Evolutionary conservation across 2,888 invertebrate species (phyloP), one percentile per base, ranked within the genome.

Genomic region (Empis stercorea): DNA sequence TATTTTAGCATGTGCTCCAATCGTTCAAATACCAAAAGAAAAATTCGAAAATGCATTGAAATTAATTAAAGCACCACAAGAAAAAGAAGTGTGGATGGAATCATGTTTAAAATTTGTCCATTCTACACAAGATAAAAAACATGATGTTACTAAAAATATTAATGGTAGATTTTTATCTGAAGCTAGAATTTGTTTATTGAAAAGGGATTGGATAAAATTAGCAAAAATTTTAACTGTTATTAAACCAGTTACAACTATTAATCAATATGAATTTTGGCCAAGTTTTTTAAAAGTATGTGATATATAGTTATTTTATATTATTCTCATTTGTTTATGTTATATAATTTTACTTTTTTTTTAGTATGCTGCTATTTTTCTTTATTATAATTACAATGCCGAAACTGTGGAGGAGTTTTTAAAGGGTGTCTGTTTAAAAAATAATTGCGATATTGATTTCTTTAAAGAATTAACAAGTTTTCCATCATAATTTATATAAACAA

Each of bases 111-210:
- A 17, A 34, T 34, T n/a, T 13, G 15, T 41, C 20, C 11, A 41
- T 23, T 17, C 11, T 11, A 20, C 11, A 3, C 10, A 32, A 4
- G 11, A 14, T 11, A 36, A 16, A 7, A 23, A 20, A 40, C 36
- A 23, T 42, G 48, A 38, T 7, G 6, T 16, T 13, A 36, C 37
- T 10, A 15, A 16, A 17, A 20, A 17, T 38, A 30, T 30, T 10
- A 6, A 30, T 15, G 9, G 9, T 10, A 20, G 36, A 17, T 42
- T 45, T 51, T 70, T 70, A 48, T 70, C 69, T 43, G 46, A 46
- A 38, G 46, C 46, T 30, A 38, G 49, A 13, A 41, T 14, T 9
- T 44, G 41, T 44, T 14, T 49, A n/a, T 10, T 49, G 15, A 44
- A 46, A 39, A 43, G 38, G 23, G 44, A 49, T 46, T 49, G 49